These are phyloP conservation scores for Eristalis arbustorum DNA, from an alignment of 2,888 invertebrate genomes.

Conservation along the genomic window DNA sequence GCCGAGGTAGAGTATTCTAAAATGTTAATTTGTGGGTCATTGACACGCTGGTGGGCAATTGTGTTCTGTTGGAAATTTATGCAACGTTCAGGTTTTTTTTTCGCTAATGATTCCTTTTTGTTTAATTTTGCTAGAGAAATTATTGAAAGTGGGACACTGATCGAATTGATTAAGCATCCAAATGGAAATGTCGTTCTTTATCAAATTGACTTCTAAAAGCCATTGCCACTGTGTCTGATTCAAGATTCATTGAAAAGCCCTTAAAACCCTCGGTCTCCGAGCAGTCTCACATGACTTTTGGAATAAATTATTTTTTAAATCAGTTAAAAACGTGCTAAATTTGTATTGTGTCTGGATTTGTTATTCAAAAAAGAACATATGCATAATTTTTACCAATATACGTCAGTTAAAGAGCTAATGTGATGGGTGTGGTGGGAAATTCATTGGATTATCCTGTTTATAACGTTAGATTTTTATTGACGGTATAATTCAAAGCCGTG, in stretches of 20 bases:
- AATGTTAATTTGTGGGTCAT: not conserved
- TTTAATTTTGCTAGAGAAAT: not conserved
- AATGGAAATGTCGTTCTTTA: not conserved
- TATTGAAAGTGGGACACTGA: not conserved
- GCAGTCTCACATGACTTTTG: not conserved
- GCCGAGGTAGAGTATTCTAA: not conserved
- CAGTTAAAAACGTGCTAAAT: not conserved
- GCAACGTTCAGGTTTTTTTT: not conserved
- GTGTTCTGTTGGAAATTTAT: not conserved
- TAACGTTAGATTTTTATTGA: too few relatives aligned
- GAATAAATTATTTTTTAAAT: not conserved
- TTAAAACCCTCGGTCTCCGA: not conserved
- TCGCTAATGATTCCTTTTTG: too few relatives aligned
- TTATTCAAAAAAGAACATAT: too few relatives aligned
- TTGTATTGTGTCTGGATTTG: too few relatives aligned
- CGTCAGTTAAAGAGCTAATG: too few relatives aligned
- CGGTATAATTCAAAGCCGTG: too few relatives aligned
- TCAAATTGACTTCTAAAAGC: not conserved
- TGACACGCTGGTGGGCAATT: not conserved
- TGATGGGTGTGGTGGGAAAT: too few relatives aligned
- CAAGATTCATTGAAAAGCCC: not conserved
- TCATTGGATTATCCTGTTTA: too few relatives aligned
- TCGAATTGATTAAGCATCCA: not conserved
- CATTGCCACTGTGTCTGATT: not conserved
- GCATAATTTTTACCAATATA: too few relatives aligned